Base-by-base conservation (phyloP, 2,888 invertebrate genomes). In the Cephus nigrinus region DNA sequence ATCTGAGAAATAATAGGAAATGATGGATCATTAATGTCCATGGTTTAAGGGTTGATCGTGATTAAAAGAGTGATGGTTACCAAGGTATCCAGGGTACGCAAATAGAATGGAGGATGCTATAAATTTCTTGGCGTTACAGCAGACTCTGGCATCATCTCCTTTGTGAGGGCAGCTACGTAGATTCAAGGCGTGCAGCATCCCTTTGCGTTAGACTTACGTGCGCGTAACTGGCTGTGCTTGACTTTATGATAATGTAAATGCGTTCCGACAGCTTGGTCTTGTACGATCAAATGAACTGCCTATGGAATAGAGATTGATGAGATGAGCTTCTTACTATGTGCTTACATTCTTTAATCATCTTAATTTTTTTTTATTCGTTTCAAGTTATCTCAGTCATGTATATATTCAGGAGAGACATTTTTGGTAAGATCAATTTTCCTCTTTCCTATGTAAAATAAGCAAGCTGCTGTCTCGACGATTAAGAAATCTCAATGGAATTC, bases 221-320 rank as follows among this genome's bases (percentile, higher is more conserved):
- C 75, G 36, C 71, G 71, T 71, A 71, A 68, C 75, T 74, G 68
- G n/a, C 34, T 72, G 33, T 78, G 34, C 79, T 78, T 80, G 79
- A 76, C 73, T 83, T 82, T 79, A 82, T 75, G 81, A 80, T 80
- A 83, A 83, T 80, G 82, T 77, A 82, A 84, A 83, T 82, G 81
- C 80, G 78, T 73, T 74, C 74, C 78, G 80, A 77, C 76, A 75
- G 68, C 78, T 75, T 72, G 77, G 73, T 75, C 78, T 40, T 79
- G 80, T 77, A 78, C 80, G 82, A 81, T 78, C 80, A 81, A 80
- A 81, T 77, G 81, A 77, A 79, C 81, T 78, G 78, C 80, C 79
- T 75, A 80, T 73, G 80, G 74, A 81, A 81, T 82, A 80, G 82
- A 84, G 85, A 85, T 85, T 82, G 83, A 86, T 85, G 85, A 82